Conservation (phyloP, 2,797 vertebrate species). For the Naso thynnoides region DNA sequence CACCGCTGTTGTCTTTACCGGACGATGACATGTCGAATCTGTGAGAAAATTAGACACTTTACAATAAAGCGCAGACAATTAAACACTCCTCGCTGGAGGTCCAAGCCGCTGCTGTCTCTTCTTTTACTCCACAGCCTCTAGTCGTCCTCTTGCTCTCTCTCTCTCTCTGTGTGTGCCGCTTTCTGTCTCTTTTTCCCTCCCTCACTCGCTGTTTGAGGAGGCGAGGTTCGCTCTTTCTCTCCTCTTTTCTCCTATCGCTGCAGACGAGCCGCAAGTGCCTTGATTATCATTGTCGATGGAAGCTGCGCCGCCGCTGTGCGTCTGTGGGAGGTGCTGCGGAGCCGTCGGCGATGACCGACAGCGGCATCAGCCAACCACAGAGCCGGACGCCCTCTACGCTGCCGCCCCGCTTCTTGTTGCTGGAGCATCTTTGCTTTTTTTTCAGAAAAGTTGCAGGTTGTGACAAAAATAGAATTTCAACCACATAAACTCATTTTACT, state of each 20-base stretch:
- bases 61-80: constrained; percentile 68
- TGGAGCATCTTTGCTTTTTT: constrained; percentile 46
- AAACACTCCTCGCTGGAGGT: constrained; percentile 77
- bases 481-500: too few relatives aligned
- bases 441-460: constrained; percentile 30
- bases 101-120: constrained; percentile 53
- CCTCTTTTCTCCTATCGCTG: constrained; percentile 69
- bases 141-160: constrained; percentile 30
- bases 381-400: not conserved
- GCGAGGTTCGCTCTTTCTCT: constrained; percentile 67
- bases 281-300: constrained; percentile 79
- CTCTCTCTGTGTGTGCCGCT: constrained; percentile 31
- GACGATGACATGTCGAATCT: constrained; percentile 93
- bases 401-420: constrained; percentile 63
- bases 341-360: constrained; percentile 69
- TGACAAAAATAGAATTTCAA: not conserved
- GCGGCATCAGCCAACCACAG: constrained; percentile 61
- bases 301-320: constrained; percentile 78
- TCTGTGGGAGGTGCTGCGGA: constrained; percentile 80
- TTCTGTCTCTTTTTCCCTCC: constrained; percentile 51
- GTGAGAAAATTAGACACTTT: constrained; percentile 72
- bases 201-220: constrained; percentile 76
- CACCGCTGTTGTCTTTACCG: constrained; percentile 97
- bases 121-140: constrained; percentile 31
- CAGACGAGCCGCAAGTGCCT: constrained; percentile 82